Base-by-base conservation (phyloP, 2,113 vertebrate genomes). In the Brevimyrus niger region DNA sequence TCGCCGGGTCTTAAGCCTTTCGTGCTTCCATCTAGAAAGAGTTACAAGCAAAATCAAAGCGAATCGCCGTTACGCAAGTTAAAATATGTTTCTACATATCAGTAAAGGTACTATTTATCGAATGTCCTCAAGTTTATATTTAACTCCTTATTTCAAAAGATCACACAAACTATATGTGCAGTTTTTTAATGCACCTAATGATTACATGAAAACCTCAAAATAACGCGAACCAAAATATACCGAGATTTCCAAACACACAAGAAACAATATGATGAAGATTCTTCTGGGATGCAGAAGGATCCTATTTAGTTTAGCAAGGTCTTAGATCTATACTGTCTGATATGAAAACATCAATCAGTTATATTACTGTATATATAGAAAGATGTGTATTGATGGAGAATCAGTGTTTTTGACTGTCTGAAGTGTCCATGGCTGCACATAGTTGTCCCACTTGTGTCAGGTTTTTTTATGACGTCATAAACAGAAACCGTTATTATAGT, bases 1-100 rank as follows among this genome's bases (percentile, higher is more conserved):
- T 93, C 92, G 91, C 97, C 96, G 90, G 96, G 95, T 92, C 94
- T 97, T 27, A 97, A 94, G 94, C 94, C 92, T 93, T 95, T 96
- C 23, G 96, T 97, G 92, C 96, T 96, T 88, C 94, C 95, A 89
- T 94, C 96, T 96, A 21, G 15, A 88, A 46, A 89, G 73, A 51
- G 42, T 15, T 53, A 88, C 9, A 6, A 58, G 48, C 10, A 13
- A 87, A 69, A 47, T 80, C 35, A 35, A 80, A 0, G 2, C 35
- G 31, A 4, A 19, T 19, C 73, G 7, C 15, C 73, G 42, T 15
- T 19, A 76, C 11, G 19, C 69, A 73, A 73, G 31, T 35, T 15
- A 13, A 73, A 73, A 73, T 38, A 4, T 38, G 31, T 76, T 38
- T 76, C 58, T 65, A 76, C 3, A 15, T 42, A 5, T 7, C 73